Evolutionary conservation across 2,797 vertebrate species (phyloP).

Genomic region (Sebastiscus albofasciatus): DNA sequence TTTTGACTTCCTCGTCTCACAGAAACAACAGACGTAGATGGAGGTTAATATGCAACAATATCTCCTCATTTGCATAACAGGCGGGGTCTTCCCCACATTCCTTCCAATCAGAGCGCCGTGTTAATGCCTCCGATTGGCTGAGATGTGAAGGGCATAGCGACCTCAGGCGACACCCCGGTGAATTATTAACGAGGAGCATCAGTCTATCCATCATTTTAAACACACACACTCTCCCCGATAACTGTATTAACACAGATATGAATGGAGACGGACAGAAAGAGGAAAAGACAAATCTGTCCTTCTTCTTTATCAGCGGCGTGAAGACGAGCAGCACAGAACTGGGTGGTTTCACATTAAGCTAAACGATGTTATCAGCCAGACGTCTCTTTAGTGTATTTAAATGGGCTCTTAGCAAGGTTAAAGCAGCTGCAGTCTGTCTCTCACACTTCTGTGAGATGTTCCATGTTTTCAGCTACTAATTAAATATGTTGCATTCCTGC

Average conservation of each 20-base stretch:
- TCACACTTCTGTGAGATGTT: not conserved
- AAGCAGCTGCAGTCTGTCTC: slow-evolving; percentile 25
- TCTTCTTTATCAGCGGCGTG: slow-evolving; percentile 52
- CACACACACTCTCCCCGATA: slow-evolving; percentile 35
- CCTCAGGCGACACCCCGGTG: slow-evolving; percentile 72
- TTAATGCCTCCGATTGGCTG: slow-evolving; percentile 67
- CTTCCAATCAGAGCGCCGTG: slow-evolving; percentile 64
- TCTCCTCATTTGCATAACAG: slow-evolving; percentile 58
- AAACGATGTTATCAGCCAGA: slow-evolving; percentile 53
- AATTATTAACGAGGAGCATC: slow-evolving; percentile 70
- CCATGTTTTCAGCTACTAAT: not conserved
- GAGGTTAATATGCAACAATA: not conserved
- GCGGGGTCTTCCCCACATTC: slow-evolving; percentile 31
- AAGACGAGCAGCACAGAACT: slow-evolving; percentile 52
- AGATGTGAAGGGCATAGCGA: slow-evolving; percentile 72
- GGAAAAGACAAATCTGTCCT: slow-evolving; percentile 48
- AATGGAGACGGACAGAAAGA: slow-evolving; percentile 21
- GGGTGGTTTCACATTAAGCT: slow-evolving; percentile 66
- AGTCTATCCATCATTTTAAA: slow-evolving; percentile 69
- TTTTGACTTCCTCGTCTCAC: not conserved
- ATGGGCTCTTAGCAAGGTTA: slow-evolving; percentile 63
- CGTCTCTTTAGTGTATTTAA: slow-evolving; percentile 61
- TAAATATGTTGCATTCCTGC: not conserved
- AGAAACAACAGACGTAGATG: not conserved
- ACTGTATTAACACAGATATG: slow-evolving; percentile 49